A percentile compares a stretch with the other conserved stretches of the same genome.
phyloP scores from a whole-genome alignment of 2,888 invertebrate genomes.

The Eucriotettix oculatus region DNA sequence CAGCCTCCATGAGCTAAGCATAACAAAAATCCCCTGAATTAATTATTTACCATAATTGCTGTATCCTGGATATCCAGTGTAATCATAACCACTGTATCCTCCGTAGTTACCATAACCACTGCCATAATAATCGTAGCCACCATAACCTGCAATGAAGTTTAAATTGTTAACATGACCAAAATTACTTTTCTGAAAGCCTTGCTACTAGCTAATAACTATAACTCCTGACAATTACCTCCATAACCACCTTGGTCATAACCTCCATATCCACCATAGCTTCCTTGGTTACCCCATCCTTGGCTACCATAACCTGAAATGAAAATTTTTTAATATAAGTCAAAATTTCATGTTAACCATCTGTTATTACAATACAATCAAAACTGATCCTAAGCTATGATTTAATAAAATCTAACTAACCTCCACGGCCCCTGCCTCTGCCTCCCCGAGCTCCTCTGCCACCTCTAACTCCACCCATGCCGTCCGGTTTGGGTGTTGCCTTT shows the following conservation, averaged over 20 bases:
- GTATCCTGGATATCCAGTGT: conserved; percentile 67
- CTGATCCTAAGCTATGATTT: conserved; percentile 7
- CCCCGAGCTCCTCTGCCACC: conserved; percentile 46
- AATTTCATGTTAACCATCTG: not conserved
- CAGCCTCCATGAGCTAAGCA: too few relatives aligned
- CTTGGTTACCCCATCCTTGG: conserved; percentile 35
- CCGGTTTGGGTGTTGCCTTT: conserved; percentile 83
- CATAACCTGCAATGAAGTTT: conserved; percentile 16
- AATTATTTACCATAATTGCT: conserved; percentile 44
- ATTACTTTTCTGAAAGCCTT: too few relatives aligned
- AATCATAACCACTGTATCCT: conserved; percentile 64
- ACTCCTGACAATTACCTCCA: conserved; percentile 19
- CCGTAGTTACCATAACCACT: conserved; percentile 45
- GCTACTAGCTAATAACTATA: too few relatives aligned
- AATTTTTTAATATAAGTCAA: not conserved
- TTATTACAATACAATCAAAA: not conserved
- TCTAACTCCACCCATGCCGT: conserved; percentile 45
- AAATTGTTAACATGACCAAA: too few relatives aligned
- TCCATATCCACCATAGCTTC: conserved; percentile 51
- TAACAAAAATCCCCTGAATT: not conserved
- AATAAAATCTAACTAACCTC: conserved; percentile 23
- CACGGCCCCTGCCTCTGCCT: conserved; percentile 39
- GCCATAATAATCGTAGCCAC: conserved; percentile 46
- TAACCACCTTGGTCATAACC: conserved; percentile 50
- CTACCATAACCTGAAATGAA: conserved; percentile 24